phyloP scores from a whole-genome alignment of 92 coral and sea anemone species.

The Virgularia gustaviana region DNA sequence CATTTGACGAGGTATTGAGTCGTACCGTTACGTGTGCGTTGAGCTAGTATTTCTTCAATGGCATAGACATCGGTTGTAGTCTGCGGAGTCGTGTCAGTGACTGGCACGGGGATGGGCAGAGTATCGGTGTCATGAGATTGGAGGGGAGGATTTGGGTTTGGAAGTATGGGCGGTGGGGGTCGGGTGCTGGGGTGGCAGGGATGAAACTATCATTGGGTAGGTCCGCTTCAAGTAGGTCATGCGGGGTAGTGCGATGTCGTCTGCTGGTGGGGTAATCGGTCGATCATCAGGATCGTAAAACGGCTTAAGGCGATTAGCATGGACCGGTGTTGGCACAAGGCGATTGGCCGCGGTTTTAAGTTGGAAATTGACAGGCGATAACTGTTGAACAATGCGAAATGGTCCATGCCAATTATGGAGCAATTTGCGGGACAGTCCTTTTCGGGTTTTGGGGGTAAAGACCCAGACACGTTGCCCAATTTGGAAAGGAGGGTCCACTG shows the following conservation, averaged over 20 bases:
- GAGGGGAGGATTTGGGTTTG: too few species aligned
- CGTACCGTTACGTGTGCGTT: constrained; percentile 11
- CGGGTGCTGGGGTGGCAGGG: too few species aligned
- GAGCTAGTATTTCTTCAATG: constrained; percentile 33
- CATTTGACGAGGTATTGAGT: constrained; percentile 45
- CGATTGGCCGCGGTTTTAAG: constrained; percentile 53
- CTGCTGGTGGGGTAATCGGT: constrained; percentile 45
- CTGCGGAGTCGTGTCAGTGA: too few species aligned
- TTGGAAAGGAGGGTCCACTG: constrained; percentile 26
- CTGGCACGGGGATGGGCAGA: too few species aligned
- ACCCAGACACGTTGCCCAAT: constrained; percentile 57
- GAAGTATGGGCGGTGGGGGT: too few species aligned
- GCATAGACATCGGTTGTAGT: constrained; percentile 24
- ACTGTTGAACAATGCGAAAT: constrained; percentile 19
- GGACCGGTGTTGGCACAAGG: constrained; percentile 47
- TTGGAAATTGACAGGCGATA: constrained; percentile 38
- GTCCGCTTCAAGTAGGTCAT: background rate
- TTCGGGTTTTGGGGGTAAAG: constrained; percentile 32
- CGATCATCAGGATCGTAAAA: constrained; percentile 48
- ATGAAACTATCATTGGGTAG: constrained; percentile 25
- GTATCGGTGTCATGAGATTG: too few species aligned
- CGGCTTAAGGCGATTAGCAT: constrained; percentile 55
- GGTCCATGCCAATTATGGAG: constrained; percentile 50
- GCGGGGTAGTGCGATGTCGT: too few species aligned
- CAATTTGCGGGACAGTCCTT: constrained; percentile 35